Conservation (phyloP, 2,888 invertebrate genomes). For the Brachyptera putata region DNA sequence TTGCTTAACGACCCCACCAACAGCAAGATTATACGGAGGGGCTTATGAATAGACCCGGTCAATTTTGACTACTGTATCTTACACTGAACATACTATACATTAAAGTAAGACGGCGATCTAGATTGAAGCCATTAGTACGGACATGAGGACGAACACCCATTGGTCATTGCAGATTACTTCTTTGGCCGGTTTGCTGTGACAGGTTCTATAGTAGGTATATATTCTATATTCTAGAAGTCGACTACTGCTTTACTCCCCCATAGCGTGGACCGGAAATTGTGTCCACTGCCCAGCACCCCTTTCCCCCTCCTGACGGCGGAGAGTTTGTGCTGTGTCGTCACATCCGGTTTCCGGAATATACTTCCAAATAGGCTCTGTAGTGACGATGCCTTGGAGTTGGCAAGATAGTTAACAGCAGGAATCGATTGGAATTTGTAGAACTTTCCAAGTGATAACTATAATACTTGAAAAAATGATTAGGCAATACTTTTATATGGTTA, state of each 20-base stretch:
- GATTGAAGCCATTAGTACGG: neutral
- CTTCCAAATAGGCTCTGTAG: no score
- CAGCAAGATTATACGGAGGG: no score
- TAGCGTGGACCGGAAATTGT: constrained; percentile 32
- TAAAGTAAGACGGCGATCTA: no score
- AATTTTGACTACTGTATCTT: no score
- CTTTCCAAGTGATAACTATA: no score
- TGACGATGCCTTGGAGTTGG: constrained; percentile 11
- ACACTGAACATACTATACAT: no score
- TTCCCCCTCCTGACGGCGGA: constrained; percentile 10
- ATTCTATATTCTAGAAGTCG: no score
- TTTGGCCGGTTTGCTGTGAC: constrained; percentile 25
- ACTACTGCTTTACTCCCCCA: no score
- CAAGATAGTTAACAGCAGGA: neutral
- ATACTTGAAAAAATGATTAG: no score
- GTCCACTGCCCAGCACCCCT: constrained; percentile 27
- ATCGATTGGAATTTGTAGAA: no score
- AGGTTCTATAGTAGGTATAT: constrained; percentile 26
- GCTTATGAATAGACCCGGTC: no score
- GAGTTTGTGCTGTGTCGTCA: constrained; percentile 30
- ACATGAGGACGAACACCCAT: constrained; percentile 30
- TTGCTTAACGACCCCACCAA: no score
- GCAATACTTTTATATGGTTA: neutral
- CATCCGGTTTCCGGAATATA: constrained; percentile 33
- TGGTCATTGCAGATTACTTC: constrained; percentile 33